Evolutionary conservation across 2,113 vertebrate genomes (phyloP), one percentile per base, ranked within the genome.

Genomic region (Tyto alba): DNA sequence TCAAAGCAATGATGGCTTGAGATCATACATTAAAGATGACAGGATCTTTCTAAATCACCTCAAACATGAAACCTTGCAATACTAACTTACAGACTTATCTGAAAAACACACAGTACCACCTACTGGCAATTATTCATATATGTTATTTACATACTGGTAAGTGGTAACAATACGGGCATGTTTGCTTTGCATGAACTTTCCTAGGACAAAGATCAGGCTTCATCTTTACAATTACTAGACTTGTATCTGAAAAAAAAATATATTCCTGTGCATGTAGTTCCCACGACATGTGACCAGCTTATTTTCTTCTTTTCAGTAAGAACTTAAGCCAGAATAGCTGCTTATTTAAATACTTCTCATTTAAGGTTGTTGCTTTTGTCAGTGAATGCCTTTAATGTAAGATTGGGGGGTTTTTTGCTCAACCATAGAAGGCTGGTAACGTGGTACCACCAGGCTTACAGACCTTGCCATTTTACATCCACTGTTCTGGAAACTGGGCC

Each of bases 121-220:
- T 97, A 95, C 95, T 96, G 95, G 96, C 89, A 96, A 96, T 96
- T 92, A 95, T 82, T 95, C 74, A 96, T 89, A 89, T 69, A 77
- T 67, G 52, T 94, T 93, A 95, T 95, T 96, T 96, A 91, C 89
- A 85, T 94, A 91, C 77, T 72, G 62, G 32, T 87, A 92, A 72
- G 69, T 22, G n/a, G 66, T 29, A 91, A 89, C 69, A 89, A 71
- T 53, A 84, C 2, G 7, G 57, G 74, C 66, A 76, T 14, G 4
- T 66, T 50, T 75, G 53, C 75, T 85, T 84, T 87, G 64, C 52
- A 53, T 45, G 60, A 78, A 43, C 53, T 82, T 72, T 43, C n/a
- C 69, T 25, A 67, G 21, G 86, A 91, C 82, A 73, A 89, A 82
- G 43, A 68, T 26, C 4, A n/a, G 53, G 66, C 45, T 82, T 89